Conservation (phyloP, 2,888 invertebrate genomes). For the Gastracanthus pulcherrimus region DNA sequence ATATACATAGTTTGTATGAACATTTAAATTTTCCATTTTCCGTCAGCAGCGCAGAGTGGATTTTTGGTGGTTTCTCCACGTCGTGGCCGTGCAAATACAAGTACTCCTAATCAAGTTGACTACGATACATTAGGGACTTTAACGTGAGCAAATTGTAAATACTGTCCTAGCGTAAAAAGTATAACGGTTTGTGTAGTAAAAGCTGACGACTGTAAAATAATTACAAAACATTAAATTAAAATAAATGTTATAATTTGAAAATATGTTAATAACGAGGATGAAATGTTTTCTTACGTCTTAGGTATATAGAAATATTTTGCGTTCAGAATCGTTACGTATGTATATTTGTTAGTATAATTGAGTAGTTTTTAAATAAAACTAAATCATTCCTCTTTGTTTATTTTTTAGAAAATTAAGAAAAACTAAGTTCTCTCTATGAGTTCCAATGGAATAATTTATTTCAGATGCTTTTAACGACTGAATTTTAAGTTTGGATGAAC, state of each 20-base stretch:
- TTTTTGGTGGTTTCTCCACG: slow-evolving; percentile 11
- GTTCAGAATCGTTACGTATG: too few relatives aligned
- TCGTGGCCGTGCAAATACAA: slow-evolving; percentile 23
- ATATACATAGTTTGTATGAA: not conserved
- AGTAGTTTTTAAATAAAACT: too few relatives aligned
- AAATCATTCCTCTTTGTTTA: too few relatives aligned
- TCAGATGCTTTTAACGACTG: too few relatives aligned
- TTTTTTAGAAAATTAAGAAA: too few relatives aligned
- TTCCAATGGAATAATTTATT: too few relatives aligned
- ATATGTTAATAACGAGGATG: not conserved
- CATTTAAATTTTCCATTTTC: slow-evolving; percentile 4
- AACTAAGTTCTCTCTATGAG: too few relatives aligned
- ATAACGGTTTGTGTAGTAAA: not conserved
- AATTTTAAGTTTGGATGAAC: too few relatives aligned
- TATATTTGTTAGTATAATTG: too few relatives aligned
- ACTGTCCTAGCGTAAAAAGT: slow-evolving; percentile 3
- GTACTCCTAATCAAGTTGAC: slow-evolving; percentile 36
- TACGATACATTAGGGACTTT: slow-evolving; percentile 11
- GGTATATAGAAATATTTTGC: too few relatives aligned
- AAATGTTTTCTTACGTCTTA: too few relatives aligned
- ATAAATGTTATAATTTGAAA: not conserved
- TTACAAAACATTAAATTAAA: not conserved
- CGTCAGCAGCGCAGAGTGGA: not conserved
- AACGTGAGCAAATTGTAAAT: slow-evolving; percentile 26
- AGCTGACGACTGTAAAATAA: not conserved